These are phyloP conservation scores for Lepidothrix coronata DNA, from an alignment of 2,113 vertebrate genomes.

Conservation along the genomic window DNA sequence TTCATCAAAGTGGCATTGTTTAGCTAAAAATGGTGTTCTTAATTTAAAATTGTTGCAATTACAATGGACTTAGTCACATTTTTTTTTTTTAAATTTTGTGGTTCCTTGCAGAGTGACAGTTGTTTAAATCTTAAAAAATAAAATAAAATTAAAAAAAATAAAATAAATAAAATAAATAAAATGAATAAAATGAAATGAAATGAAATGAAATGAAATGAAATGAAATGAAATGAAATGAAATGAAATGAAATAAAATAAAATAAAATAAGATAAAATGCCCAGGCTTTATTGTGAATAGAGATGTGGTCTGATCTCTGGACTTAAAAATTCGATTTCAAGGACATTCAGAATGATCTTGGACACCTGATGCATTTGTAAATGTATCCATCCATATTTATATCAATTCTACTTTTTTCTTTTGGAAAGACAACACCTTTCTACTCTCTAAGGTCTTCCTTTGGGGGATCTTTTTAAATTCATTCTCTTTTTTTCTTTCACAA, in stretches of 20 bases:
- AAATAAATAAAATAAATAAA: too few species aligned
- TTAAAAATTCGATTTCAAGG: neutral
- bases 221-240: too few species aligned
- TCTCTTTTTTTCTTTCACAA: neutral
- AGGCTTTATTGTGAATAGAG: neutral
- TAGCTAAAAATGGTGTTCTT: neutral
- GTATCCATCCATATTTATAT: too few species aligned
- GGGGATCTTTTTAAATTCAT: neutral
- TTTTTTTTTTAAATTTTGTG: neutral
- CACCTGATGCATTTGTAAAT: neutral
- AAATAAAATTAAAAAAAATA: too few species aligned
- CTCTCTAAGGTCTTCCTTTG: neutral
- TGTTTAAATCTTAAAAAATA: neutral
- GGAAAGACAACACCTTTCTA: neutral
- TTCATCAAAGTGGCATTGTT: neutral
- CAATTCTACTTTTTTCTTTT: neutral
- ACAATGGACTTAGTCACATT: neutral
- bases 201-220: too few species aligned
- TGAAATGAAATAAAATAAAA: too few species aligned
- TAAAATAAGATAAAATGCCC: too few species aligned
- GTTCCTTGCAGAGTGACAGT: neutral
- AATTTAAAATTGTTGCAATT: neutral
- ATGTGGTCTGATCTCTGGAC: neutral
- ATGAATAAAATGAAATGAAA: too few species aligned
- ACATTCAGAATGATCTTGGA: neutral